Evolutionary conservation across 2,797 vertebrate species (phyloP).

Genomic region (Dermochelys coriacea): DNA sequence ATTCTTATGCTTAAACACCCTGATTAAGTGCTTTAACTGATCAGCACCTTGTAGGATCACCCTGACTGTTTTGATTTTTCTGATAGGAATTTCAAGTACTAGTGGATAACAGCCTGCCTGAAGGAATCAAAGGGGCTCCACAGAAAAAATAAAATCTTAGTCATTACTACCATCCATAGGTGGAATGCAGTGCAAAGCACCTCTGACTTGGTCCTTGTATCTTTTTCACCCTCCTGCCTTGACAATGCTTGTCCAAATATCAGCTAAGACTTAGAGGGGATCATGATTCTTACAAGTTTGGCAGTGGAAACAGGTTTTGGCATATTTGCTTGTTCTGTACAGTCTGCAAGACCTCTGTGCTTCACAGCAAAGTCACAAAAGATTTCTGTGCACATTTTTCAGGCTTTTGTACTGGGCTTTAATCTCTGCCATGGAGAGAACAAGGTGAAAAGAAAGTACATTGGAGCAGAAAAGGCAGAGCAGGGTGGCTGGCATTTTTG

Average conservation of each 20-base stretch:
- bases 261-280: background rate
- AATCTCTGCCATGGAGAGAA: background rate
- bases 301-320: background rate
- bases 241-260: background rate
- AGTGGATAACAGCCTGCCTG: background rate
- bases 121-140: background rate
- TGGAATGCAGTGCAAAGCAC: background rate
- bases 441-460: background rate
- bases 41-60: background rate
- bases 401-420: background rate
- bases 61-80: background rate
- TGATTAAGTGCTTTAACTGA: background rate
- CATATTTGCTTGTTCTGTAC: background rate
- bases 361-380: background rate
- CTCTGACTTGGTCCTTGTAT: background rate
- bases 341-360: background rate
- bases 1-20: background rate
- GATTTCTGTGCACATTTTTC: background rate
- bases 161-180: background rate
- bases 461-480: background rate
- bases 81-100: background rate
- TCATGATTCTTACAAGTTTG: background rate
- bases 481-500: background rate
- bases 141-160: background rate
- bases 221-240: background rate